These are phyloP conservation scores for Heterodera filipjevi DNA, from an alignment of 2,888 invertebrate genomes.

Conservation along the genomic window DNA sequence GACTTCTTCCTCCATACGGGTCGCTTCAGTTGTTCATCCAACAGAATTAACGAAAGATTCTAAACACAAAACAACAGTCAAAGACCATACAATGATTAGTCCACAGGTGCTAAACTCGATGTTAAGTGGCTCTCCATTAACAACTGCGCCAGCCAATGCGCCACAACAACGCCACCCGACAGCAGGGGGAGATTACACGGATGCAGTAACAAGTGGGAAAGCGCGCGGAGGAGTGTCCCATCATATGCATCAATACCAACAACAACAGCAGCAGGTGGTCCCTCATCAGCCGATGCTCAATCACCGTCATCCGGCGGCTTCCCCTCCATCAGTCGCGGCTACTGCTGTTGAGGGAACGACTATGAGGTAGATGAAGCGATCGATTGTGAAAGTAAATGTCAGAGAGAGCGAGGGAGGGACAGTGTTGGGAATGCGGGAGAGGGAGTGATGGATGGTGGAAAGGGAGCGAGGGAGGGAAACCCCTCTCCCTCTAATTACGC, in stretches of 20 bases:
- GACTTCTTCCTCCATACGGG: background rate
- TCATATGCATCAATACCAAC: background rate
- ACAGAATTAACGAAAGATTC: background rate
- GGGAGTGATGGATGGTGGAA: too few species aligned
- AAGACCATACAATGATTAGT: background rate
- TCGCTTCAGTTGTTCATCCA: background rate
- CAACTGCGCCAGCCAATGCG: background rate
- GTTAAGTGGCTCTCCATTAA: background rate
- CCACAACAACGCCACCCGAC: background rate
- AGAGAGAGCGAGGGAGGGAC: background rate
- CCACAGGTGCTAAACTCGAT: background rate
- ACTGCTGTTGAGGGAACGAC: constrained; percentile 8
- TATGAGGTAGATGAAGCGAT: background rate
- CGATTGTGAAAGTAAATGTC: background rate
- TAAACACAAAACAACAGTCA: background rate
- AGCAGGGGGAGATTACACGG: background rate
- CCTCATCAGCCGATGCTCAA: constrained; percentile 5
- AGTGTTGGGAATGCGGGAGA: background rate
- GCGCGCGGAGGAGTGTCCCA: background rate
- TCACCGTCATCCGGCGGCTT: constrained; percentile 2
- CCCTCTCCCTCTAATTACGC: background rate
- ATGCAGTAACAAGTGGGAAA: background rate
- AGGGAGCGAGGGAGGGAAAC: background rate
- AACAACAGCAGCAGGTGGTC: background rate
- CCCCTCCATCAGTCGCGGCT: background rate